Evolutionary conservation across 2,888 invertebrate genomes (phyloP), one percentile per base, ranked within the genome.

Genomic region (Adineta ricciae): DNA sequence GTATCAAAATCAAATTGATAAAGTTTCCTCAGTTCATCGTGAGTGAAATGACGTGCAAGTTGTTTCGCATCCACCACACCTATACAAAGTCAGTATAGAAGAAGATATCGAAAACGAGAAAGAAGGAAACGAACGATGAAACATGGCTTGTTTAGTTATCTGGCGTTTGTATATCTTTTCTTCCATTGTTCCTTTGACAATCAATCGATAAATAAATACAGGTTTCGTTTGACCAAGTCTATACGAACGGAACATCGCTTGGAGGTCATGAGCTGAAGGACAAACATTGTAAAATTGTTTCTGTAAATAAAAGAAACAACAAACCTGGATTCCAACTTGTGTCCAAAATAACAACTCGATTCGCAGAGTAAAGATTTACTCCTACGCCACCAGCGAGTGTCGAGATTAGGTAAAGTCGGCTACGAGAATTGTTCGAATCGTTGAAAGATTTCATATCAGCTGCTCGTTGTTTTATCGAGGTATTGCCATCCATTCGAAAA

Each of bases 191-290:
- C 97, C 97, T 90, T 92, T 94, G 84, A 96, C 95, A 49, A 98
- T 93, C 89, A 99, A 94, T 32, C 64, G 93, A 91, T 99, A 99
- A 83, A 99, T 93, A 89, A 96, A 99, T 89, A 96, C 96, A 0
- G 98, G 97, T 89, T 99, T 99, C 87, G 93, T 94, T 91, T 99
- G 99, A 0, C 99, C 99, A 90, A 98, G 98, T 85, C 99, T 93
- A 90, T 96, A 99, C 32, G 97, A 95, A 87, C 99, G 93, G 92
- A 98, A 99, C 89, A 99, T 96, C 89, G 97, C 96, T 92, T 99
- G 99, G 36, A 96, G 94, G 89, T 99, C 99, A 89, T 98, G 95
- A 0, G 97, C 89, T 64, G 19, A 50, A 19, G 19, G 50, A 50
- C 32, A 5, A 64, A 64, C 16, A 36, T 56, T 2, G 11, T 11